Evolutionary conservation across 2,888 invertebrate species (phyloP).

Genomic region (Leptopterna dolabrata): DNA sequence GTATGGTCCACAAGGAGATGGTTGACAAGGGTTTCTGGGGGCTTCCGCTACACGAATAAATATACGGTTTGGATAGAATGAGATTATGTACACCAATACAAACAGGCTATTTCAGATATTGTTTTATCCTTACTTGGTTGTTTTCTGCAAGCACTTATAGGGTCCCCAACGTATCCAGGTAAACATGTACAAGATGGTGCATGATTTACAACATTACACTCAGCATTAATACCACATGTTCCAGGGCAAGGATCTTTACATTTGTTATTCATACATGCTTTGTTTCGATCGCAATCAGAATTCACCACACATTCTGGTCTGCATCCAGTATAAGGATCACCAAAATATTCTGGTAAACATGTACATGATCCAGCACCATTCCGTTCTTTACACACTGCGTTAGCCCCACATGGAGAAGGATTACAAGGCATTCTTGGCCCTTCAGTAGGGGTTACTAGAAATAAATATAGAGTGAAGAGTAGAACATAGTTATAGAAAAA

Average conservation of each 20-base stretch:
- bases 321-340: constrained; percentile 87
- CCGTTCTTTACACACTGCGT: constrained; percentile 85
- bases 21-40: constrained; percentile 74
- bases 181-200: constrained; percentile 82
- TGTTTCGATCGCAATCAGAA: constrained; percentile 81
- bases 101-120: not conserved
- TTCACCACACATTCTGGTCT: constrained; percentile 90
- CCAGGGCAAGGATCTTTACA: constrained; percentile 86
- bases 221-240: constrained; percentile 85
- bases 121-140: constrained; percentile 67
- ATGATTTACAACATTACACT: constrained; percentile 85
- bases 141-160: constrained; percentile 78
- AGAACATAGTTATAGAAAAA: constrained; percentile 24
- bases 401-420: constrained; percentile 87
- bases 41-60: constrained; percentile 48
- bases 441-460: constrained; percentile 71
- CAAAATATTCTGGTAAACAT: constrained; percentile 84
- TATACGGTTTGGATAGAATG: not conserved
- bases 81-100: not conserved
- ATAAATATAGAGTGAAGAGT: constrained; percentile 8
- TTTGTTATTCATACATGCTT: constrained; percentile 85
- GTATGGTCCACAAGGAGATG: constrained; percentile 83
- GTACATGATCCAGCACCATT: constrained; percentile 85
- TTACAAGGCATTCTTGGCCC: constrained; percentile 77
- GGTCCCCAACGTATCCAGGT: constrained; percentile 82